Base-by-base conservation (phyloP, 1,140 invertebrate species). In the Hylaeus anthracinus region DNA sequence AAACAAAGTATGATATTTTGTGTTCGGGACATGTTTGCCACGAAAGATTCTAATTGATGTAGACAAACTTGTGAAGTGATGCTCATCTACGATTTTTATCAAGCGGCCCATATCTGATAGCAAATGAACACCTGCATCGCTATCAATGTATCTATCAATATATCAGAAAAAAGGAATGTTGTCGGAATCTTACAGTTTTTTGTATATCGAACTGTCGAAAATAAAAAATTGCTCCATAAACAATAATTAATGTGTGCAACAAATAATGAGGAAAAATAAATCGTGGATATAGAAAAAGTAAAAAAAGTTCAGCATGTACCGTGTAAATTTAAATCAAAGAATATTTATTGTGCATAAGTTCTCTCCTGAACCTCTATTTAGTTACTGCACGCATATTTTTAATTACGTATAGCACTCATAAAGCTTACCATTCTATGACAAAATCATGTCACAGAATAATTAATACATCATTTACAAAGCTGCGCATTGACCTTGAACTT, bases 401-500 rank as follows among this genome's bases (percentile, higher is more conserved):
- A 66, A 37, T 60, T 60, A 79, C 37, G 67, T 67, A 72, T n/a
- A 58, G 53, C 63, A 56, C 2, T 41, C 45, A 12, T 65, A 86
- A 86, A 70, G 72, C 9, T 76, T 72, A 63, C 12, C 14, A 14
- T 1, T 43, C 53, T 63, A 79, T 73, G 79, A 83, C 75, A 79
- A 79, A 88, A 80, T 66, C 81, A 82, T 82, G 76, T 82, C 61
- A 65, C 41, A 71, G 51, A 51, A 80, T 77, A 86, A 84, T 88
- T 86, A 82, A 79, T 90, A 78, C 82, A 77, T 89, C 89, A 80
- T 85, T 89, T 78, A 79, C 82, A 88, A 65, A 79, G 64, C 87
- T 90, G 87, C 87, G 89, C 89, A 88, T 88, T 69, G 82, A 71
- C 91, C 91, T 92, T 92, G 91, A 92, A 91, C 90, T 92, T 87